Base-by-base conservation (phyloP, 2,888 invertebrate genomes). In the Sarcophaga variegata region DNA sequence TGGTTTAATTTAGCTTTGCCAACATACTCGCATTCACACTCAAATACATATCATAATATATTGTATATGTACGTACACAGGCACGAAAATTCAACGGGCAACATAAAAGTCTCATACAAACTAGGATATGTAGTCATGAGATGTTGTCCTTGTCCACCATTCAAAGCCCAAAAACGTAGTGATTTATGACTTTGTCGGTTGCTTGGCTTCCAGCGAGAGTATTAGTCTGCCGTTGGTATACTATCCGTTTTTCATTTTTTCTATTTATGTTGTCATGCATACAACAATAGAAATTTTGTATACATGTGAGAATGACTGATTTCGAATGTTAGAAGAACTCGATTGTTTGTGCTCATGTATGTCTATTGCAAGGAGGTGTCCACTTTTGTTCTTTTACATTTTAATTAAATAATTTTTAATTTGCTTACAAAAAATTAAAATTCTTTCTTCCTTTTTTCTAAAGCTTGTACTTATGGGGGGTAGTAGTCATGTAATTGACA, bases 111-210 rank as follows among this genome's bases (percentile, higher is more conserved):
- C 54, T 14, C 12, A 12, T 54, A 14, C 17, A 54, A 54, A 54
- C 54, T 17, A 54, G 54, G 2, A 54, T 54, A 54, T 17, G 17
- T 17, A 54, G 17, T 14, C 54, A 54, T 54, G 54, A 54, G 17
- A 54, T 54, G 37, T 27, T 14, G 63, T 69, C 49, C 71, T 63
- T 71, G 83, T 69, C 49, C 71, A 49, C 49, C 71, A 49, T 66
- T 66, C 22, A 27, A 66, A 76, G 60, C 25, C 64, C 60, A 76
- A 47, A 37, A 54, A 54, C 17, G 4, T 12, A 54, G 66, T 80
- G 80, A 84, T 84, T 84, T 84, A 84, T 84, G 71, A 76, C 45
- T 76, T 80, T 80, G 76, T 71, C 54, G 75, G 79, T 84, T 84
- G 60, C 80, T 84, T 80, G 75, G 84, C 76, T 80, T 84, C 80